phyloP scores from a whole-genome alignment of 2,113 vertebrate species.

The Hirundichthys speculiger region DNA sequence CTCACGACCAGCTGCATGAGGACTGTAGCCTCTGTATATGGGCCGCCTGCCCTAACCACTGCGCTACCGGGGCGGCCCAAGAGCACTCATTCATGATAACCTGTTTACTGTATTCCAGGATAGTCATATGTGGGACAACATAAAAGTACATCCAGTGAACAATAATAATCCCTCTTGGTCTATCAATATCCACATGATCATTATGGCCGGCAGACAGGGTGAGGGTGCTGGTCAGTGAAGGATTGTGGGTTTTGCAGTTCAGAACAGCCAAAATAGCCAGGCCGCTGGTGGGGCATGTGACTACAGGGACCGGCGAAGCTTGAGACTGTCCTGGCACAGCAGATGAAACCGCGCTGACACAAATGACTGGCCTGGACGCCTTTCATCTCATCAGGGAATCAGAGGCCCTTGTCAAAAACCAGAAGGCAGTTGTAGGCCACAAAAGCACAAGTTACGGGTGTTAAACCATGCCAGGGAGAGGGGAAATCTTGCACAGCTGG shows the following conservation, averaged over 20 bases:
- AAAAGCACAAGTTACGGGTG: constrained; percentile 67
- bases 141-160: constrained; percentile 62
- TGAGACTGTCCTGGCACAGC: constrained; percentile 62
- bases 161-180: constrained; percentile 74
- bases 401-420: constrained; percentile 62
- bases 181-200: constrained; percentile 77
- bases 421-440: constrained; percentile 65
- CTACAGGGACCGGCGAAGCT: constrained; percentile 63
- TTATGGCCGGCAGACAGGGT: constrained; percentile 65
- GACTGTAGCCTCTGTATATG: no score
- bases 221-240: constrained; percentile 74
- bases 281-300: constrained; percentile 58
- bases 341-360: constrained; percentile 74
- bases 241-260: constrained; percentile 80
- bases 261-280: constrained; percentile 76
- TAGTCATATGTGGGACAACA: constrained; percentile 63
- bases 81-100: constrained; percentile 25
- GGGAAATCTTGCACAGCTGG: constrained; percentile 50
- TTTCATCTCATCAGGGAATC: constrained; percentile 77
- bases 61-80: no score
- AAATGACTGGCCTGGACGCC: constrained; percentile 69
- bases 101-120: constrained; percentile 55
- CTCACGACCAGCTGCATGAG: no score
- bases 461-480: constrained; percentile 45
- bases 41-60: no score